Evolutionary conservation across 1,140 invertebrate species (phyloP).

Genomic region (Leptopilina clavipes): DNA sequence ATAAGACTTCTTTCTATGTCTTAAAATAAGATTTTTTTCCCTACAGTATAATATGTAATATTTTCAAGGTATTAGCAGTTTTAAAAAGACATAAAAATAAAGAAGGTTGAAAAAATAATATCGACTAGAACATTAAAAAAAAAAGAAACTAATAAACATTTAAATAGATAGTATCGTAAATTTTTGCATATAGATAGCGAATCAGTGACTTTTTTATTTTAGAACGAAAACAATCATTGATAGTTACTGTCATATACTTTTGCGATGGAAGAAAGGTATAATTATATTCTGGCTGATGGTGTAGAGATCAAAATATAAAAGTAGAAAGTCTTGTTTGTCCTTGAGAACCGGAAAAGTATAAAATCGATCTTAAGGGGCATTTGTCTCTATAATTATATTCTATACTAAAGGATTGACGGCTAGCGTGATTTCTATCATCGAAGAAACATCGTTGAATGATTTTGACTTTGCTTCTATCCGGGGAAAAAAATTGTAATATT

Average conservation of each 20-base stretch:
- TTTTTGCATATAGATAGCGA: not conserved
- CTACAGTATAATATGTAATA: no score
- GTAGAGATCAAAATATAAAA: not conserved
- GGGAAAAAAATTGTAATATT: conserved; percentile 7
- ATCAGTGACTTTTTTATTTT: not conserved
- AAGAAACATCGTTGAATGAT: conserved; percentile 23
- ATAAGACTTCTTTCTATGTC: no score
- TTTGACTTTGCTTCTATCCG: not conserved
- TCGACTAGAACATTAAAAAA: no score
- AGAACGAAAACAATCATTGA: not conserved
- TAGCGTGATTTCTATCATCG: not conserved
- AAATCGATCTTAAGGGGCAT: not conserved
- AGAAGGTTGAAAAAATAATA: no score
- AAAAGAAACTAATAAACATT: not conserved
- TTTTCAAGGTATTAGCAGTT: no score
- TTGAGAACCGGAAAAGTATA: conserved; percentile 6
- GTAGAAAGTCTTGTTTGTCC: not conserved
- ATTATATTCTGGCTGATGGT: not conserved
- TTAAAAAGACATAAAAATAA: no score
- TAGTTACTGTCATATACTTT: not conserved
- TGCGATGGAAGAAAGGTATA: not conserved
- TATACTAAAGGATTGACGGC: no score
- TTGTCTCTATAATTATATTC: not conserved
- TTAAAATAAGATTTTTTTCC: no score
- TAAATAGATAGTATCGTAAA: not conserved